Conservation (phyloP, 2,888 invertebrate species). For the Ditula angustiorana region DNA sequence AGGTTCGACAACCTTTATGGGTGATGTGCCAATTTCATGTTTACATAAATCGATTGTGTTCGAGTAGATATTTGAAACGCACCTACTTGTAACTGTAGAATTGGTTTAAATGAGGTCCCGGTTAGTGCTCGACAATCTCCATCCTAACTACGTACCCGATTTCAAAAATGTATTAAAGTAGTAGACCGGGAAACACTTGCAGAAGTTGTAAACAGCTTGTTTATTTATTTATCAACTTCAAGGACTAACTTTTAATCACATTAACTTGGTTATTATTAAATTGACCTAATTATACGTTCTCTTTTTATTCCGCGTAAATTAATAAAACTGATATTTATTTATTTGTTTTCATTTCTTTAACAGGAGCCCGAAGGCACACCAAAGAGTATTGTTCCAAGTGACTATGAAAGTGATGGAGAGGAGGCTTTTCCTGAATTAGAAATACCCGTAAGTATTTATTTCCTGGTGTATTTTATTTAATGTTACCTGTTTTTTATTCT, state of each 20-base stretch:
- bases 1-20: constrained; percentile 25
- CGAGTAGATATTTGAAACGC: not conserved
- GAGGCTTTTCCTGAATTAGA: constrained; percentile 79
- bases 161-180: not conserved
- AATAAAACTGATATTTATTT: too few species aligned
- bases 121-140: too few species aligned
- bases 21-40: constrained; percentile 4
- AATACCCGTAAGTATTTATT: constrained; percentile 69
- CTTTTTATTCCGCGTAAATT: too few species aligned
- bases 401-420: constrained; percentile 81
- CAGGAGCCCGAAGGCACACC: constrained; percentile 72
- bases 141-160: not conserved
- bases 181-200: not conserved
- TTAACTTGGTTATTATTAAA: constrained; percentile 1
- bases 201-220: constrained; percentile 17
- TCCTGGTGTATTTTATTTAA: constrained; percentile 2
- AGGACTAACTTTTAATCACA: constrained; percentile 6
- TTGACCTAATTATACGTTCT: constrained; percentile 11
- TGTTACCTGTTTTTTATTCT: not conserved
- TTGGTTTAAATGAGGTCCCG: not conserved
- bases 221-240: not conserved
- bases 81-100: not conserved
- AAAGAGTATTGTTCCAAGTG: constrained; percentile 67
- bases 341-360: constrained; percentile 36
- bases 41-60: constrained; percentile 6